Conservation (phyloP, 2,113 vertebrate species). For the Cavia porcellus region DNA sequence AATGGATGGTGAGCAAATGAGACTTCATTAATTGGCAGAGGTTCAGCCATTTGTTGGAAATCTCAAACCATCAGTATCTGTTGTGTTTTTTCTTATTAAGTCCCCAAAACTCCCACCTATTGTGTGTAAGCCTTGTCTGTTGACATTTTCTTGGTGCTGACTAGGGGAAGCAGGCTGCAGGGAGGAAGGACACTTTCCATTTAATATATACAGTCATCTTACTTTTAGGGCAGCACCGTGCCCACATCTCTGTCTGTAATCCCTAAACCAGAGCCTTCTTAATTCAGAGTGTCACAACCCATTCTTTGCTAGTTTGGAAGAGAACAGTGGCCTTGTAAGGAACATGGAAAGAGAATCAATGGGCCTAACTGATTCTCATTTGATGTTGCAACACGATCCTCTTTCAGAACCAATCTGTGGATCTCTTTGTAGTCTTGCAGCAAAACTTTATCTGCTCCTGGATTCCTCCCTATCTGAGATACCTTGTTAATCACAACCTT, state of each 20-base stretch:
- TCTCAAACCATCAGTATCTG: background rate
- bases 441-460: background rate
- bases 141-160: constrained; percentile 10
- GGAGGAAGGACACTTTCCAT: background rate
- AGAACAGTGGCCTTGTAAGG: background rate
- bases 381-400: background rate
- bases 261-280: background rate
- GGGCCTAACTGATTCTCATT: background rate
- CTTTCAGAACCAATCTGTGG: background rate
- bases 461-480: background rate
- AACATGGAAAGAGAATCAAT: background rate
- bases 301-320: background rate
- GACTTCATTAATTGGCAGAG: background rate
- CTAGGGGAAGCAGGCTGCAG: background rate
- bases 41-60: background rate
- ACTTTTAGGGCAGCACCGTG: background rate
- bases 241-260: background rate
- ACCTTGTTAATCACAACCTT: constrained; percentile 37
- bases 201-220: background rate
- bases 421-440: background rate
- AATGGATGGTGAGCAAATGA: background rate
- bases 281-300: constrained; percentile 10
- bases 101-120: background rate
- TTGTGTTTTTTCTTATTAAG: constrained; percentile 11
- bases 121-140: background rate